A percentile compares a stretch with the other conserved stretches of the same genome.
phyloP scores from a whole-genome alignment of 1,140 invertebrate species.

The Patella vulgata region DNA sequence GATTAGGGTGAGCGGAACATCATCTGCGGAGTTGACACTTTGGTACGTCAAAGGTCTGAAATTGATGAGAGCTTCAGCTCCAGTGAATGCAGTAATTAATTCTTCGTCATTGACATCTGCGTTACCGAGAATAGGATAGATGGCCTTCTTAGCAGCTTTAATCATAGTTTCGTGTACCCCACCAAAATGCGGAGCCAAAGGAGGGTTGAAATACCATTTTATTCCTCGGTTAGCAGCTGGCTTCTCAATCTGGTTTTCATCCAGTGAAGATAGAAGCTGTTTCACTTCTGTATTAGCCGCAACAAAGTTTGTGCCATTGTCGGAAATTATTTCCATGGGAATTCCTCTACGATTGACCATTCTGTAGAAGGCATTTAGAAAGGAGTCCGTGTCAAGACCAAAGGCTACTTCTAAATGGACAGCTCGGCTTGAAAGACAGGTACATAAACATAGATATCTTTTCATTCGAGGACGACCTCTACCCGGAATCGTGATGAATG shows the following conservation, averaged over 20 bases:
- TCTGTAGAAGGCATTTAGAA: no score
- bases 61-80: conserved; percentile 15
- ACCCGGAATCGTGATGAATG: no score
- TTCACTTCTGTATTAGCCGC: conserved; percentile 17
- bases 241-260: conserved; percentile 7
- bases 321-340: no score
- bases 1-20: conserved; percentile 14
- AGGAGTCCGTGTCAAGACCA: no score
- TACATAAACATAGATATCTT: no score
- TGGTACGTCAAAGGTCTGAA: conserved; percentile 22
- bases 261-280: conserved; percentile 2
- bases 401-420: no score
- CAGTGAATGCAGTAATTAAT: conserved; percentile 13
- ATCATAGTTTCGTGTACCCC: conserved; percentile 66
- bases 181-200: conserved; percentile 63
- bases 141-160: conserved; percentile 51
- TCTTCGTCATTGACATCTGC: conserved; percentile 26
- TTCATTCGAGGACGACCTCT: no score
- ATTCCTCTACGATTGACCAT: no score
- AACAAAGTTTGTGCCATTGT: no score
- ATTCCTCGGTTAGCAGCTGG: conserved; percentile 36
- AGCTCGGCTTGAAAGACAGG: no score
- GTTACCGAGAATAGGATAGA: conserved; percentile 11
- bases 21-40: conserved; percentile 10
- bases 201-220: conserved; percentile 66